Base-by-base conservation (phyloP, 2,797 vertebrate species). In the Lateolabrax maculatus region DNA sequence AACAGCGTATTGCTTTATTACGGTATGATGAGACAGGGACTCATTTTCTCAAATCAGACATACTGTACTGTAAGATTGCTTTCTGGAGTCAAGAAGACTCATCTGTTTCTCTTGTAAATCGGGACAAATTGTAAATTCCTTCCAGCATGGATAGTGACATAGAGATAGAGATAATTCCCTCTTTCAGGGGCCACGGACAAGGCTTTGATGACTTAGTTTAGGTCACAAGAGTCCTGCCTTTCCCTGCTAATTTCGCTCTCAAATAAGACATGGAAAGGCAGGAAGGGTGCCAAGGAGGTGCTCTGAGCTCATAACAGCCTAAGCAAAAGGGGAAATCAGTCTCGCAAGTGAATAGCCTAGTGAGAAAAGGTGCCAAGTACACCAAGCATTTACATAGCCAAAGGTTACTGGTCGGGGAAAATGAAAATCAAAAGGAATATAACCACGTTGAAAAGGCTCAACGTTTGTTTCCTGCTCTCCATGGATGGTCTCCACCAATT, bases 11-110 rank as follows among this genome's bases (percentile, higher is more conserved):
- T 85, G 81, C 86, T 90, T 87, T 86, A 84, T 84, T 63, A 72
- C 4, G 9, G 64, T 74, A 63, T 81, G 73, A 90, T 86, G 76
- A 90, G 77, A 80, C 62, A 57, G 46, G 56, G 36, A 67, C 70
- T 83, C 52, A 61, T 92, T 88, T 90, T 79, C 84, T 83, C 77
- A 82, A 85, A 77, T 90, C 80, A 87, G 75, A 84, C 76, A 71
- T 71, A 87, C 43, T 75, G 71, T 71, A 87, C 43, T 75, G 71
- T 77, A 83, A 65, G 60, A 70, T 75, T 21, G 41, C 81, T 81
- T 72, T 84, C 23, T 77, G 72, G 68, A 74, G 52, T 49, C 73
- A 41, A 73, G 49, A 65, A 67, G 53, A 52, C 60, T 77, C 66
- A 67, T 78, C 39, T 75, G 12, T 27, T 71, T 62, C 57, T 76